phyloP scores from a whole-genome alignment of 2,888 invertebrate genomes.

The Lepidochitona cinerea region DNA sequence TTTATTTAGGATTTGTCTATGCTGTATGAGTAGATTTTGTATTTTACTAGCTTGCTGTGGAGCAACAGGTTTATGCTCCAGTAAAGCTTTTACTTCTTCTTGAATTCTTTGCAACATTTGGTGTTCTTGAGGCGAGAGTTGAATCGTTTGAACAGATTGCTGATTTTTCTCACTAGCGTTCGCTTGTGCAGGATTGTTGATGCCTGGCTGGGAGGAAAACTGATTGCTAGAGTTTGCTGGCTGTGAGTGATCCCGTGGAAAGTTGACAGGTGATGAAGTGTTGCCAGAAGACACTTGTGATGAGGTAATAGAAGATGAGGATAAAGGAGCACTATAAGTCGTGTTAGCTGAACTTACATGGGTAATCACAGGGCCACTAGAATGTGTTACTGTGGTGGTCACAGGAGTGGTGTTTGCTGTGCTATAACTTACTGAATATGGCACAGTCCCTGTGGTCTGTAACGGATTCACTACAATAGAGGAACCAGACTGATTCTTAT shows the following conservation, averaged over 20 bases:
- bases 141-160: slow-evolving; percentile 26
- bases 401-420: slow-evolving; percentile 37
- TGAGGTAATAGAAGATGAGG: background rate
- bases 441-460: background rate
- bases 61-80: slow-evolving; percentile 74
- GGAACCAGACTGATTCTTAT: background rate
- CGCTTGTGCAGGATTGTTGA: background rate
- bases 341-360: slow-evolving; percentile 21
- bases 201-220: background rate
- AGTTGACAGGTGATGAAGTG: background rate
- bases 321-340: background rate
- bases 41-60: slow-evolving; percentile 74
- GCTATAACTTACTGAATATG: background rate
- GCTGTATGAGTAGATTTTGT: slow-evolving; percentile 78
- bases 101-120: slow-evolving; percentile 75
- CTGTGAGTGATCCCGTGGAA: background rate
- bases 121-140: slow-evolving; percentile 40
- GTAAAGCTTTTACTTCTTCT: slow-evolving; percentile 79
- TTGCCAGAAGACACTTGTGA: background rate
- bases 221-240: background rate
- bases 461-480: background rate
- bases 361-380: slow-evolving; percentile 26
- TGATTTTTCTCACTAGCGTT: background rate
- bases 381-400: slow-evolving; percentile 50
- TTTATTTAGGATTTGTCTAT: slow-evolving; percentile 80